A percentile compares a stretch with the other conserved stretches of the same genome.
phyloP scores from a whole-genome alignment of 2,113 vertebrate genomes.

The Nipponia nippon region DNA sequence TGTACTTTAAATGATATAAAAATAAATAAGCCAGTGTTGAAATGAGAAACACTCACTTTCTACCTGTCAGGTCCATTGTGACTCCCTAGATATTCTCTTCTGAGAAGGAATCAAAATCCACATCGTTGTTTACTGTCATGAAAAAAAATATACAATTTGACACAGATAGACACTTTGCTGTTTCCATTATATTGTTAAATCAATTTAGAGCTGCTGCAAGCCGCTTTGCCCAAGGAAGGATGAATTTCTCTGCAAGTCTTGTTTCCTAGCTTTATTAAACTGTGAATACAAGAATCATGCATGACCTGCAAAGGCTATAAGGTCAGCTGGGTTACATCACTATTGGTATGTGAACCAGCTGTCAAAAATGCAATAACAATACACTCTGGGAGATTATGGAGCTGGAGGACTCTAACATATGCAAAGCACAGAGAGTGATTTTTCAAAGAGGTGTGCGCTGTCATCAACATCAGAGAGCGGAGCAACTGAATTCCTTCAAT shows the following conservation, averaged over 20 bases:
- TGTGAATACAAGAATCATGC: slow-evolving; percentile 44
- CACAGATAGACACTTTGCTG: neutral
- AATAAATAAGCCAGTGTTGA: neutral
- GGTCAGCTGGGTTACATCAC: slow-evolving; percentile 58
- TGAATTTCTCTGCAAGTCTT: neutral
- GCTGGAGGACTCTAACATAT: neutral
- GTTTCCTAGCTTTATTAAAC: slow-evolving; percentile 52
- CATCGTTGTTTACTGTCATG: neutral
- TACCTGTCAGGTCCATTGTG: neutral
- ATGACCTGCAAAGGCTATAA: slow-evolving; percentile 44
- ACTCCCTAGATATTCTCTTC: neutral
- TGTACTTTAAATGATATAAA: neutral
- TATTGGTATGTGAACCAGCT: slow-evolving; percentile 54
- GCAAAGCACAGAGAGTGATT: slow-evolving; percentile 33
- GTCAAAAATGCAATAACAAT: slow-evolving; percentile 59
- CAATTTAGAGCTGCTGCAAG: neutral
- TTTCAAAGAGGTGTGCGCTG: slow-evolving; percentile 19
- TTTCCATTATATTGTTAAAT: neutral
- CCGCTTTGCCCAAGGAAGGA: neutral
- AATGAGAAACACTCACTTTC: neutral
- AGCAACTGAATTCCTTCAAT: neutral
- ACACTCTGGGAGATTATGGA: neutral
- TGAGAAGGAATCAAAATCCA: neutral
- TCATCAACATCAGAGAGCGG: neutral
- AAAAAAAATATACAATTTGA: neutral